Conservation (phyloP, 1,140 invertebrate genomes). For the Ips nitidus region DNA sequence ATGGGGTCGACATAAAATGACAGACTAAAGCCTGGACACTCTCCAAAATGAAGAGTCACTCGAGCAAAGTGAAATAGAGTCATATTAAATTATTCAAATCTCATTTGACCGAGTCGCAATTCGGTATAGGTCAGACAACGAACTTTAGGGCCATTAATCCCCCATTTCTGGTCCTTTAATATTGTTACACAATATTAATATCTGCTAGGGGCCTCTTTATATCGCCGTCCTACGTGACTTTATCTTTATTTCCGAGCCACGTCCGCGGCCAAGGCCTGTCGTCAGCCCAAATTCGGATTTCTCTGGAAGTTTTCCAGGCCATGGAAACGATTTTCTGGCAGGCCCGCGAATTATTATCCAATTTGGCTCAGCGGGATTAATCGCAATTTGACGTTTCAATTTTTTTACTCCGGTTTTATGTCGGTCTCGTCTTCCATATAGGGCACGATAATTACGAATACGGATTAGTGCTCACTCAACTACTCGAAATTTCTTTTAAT, state of each 20-base stretch:
- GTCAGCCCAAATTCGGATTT: not conserved
- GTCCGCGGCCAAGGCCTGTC: not conserved
- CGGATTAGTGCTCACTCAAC: too few species aligned
- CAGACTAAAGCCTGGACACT: too few species aligned
- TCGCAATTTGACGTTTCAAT: not conserved
- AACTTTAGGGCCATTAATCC: slow-evolving; percentile 3
- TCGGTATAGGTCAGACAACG: not conserved
- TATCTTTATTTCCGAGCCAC: not conserved
- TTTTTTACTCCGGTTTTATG: not conserved
- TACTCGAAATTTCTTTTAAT: too few species aligned
- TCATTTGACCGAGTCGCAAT: not conserved
- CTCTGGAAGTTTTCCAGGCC: not conserved
- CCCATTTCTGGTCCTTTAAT: slow-evolving; percentile 2
- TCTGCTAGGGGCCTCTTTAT: slow-evolving; percentile 1
- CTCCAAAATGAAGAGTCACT: too few species aligned
- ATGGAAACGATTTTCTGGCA: not conserved
- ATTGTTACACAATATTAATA: slow-evolving; percentile 3
- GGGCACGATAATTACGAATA: too few species aligned
- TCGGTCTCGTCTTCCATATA: too few species aligned
- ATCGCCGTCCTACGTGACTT: not conserved
- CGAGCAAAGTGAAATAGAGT: too few species aligned
- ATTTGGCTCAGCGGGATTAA: not conserved
- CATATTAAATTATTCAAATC: not conserved
- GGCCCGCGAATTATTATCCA: slow-evolving; percentile 1
- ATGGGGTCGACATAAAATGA: too few species aligned